Percentiles rank a stretch among this genome's conserved stretches.
Evolutionary conservation across 2,113 vertebrate genomes (phyloP).

Genomic region (Struthio camelus): DNA sequence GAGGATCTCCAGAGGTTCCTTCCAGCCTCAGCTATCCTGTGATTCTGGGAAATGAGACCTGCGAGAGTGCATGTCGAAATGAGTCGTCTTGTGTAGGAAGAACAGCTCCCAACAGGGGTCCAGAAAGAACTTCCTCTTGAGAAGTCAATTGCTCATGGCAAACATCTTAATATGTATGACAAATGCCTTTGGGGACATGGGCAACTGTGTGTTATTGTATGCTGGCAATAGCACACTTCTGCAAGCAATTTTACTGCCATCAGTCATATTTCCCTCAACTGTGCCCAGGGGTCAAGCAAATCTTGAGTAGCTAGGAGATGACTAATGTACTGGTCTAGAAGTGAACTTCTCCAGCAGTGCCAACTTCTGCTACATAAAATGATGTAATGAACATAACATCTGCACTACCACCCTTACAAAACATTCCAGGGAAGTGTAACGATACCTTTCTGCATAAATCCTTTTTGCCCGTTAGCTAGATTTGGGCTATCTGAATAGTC

Average conservation of each 20-base stretch:
- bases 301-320: conserved; percentile 3
- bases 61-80: not conserved
- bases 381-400: not conserved
- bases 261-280: conserved; percentile 35
- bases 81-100: not conserved
- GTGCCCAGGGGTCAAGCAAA: not conserved
- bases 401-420: not conserved
- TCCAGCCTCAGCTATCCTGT: not conserved
- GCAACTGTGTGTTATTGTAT: conserved; percentile 4
- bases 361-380: not conserved
- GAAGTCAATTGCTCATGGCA: not conserved
- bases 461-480: not conserved
- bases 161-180: not conserved
- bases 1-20: not conserved
- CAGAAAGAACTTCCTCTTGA: conserved; percentile 2
- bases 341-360: not conserved
- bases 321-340: not conserved
- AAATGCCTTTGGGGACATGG: not conserved
- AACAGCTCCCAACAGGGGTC: not conserved
- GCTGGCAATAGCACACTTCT: conserved; percentile 28
- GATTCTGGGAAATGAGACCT: not conserved
- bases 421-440: not conserved
- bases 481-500: not conserved
- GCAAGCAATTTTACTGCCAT: conserved; percentile 11
- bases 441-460: not conserved